Evolutionary conservation across 2,797 vertebrate genomes (phyloP).

Genomic region (Myoxocephalus aenaeus): DNA sequence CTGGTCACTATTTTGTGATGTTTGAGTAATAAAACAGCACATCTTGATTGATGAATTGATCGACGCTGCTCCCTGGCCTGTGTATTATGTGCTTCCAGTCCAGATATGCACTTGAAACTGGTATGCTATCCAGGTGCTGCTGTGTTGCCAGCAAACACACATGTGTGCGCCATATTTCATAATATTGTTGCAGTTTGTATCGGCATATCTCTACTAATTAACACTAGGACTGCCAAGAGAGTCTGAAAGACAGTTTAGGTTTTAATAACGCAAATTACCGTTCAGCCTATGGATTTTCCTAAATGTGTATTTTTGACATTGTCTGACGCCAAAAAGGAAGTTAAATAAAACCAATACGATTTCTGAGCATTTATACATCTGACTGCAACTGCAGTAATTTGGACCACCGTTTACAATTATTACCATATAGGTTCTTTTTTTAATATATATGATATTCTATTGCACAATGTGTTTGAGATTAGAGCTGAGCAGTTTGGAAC

Average conservation of each 20-base stretch:
- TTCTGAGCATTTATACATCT: too few species aligned
- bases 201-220: not conserved
- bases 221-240: not conserved
- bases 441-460: not conserved
- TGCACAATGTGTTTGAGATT: not conserved
- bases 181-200: not conserved
- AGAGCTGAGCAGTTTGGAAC: not conserved
- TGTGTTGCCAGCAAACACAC: not conserved
- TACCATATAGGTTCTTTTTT: not conserved
- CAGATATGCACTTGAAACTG: not conserved
- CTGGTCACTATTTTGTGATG: slow-evolving; percentile 10
- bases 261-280: not conserved
- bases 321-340: too few species aligned
- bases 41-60: not conserved
- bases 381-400: too few species aligned
- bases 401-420: not conserved
- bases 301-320: not conserved
- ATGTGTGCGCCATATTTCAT: not conserved
- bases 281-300: not conserved
- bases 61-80: not conserved
- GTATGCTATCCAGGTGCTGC: not conserved
- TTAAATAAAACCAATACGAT: too few species aligned
- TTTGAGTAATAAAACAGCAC: slow-evolving; percentile 1
- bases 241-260: not conserved
- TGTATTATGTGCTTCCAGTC: not conserved